These are phyloP conservation scores for Antedon mediterranea DNA, from an alignment of 53 echinoderm and acorn worm genomes.

Conservation along the genomic window DNA sequence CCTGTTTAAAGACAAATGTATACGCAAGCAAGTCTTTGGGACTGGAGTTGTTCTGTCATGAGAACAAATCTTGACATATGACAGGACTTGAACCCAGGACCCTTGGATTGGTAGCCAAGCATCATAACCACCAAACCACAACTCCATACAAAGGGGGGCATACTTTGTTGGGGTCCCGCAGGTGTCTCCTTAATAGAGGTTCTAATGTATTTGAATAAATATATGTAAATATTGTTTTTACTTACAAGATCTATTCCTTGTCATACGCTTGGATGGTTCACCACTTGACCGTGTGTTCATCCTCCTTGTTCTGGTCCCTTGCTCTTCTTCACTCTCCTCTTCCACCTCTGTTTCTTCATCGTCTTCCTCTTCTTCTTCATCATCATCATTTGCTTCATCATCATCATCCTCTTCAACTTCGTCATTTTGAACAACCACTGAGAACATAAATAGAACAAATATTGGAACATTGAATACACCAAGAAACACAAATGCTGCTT, in stretches of 20 bases:
- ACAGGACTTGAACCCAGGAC: too few species aligned
- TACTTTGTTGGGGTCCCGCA: too few species aligned
- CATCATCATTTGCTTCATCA: constrained; percentile 9
- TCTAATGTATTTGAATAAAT: too few species aligned
- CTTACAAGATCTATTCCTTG: background rate
- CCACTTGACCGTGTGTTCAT: background rate
- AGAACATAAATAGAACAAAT: background rate
- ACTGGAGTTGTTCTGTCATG: too few species aligned
- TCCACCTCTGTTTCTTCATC: constrained; percentile 14
- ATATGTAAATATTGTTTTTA: background rate
- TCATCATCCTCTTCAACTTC: constrained; percentile 22
- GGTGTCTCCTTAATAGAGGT: too few species aligned
- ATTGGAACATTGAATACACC: background rate
- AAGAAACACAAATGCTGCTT: too few species aligned
- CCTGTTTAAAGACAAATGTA: too few species aligned
- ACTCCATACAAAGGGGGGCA: too few species aligned
- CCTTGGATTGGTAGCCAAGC: too few species aligned
- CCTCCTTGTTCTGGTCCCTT: background rate
- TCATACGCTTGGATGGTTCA: background rate
- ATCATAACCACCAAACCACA: too few species aligned
- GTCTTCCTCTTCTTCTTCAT: constrained; percentile 13
- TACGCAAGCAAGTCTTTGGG: too few species aligned
- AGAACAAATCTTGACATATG: too few species aligned
- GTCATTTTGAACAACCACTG: constrained; percentile 6
- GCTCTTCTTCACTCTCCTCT: background rate